These are phyloP conservation scores for Myodes glareolus DNA, from an alignment of 2,113 vertebrate species.

Conservation along the genomic window DNA sequence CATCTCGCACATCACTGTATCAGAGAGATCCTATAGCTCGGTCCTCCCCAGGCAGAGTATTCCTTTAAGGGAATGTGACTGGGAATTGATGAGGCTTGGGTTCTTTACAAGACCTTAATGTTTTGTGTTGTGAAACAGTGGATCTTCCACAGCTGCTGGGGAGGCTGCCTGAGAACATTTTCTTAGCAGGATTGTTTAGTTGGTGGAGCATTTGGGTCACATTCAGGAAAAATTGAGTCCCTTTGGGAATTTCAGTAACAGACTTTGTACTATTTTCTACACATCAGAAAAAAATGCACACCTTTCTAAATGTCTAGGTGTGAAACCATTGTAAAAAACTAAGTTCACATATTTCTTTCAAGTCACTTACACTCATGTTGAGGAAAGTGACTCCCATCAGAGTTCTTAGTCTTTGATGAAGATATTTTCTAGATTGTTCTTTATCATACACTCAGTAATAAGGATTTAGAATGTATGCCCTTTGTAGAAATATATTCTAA, in stretches of 20 bases:
- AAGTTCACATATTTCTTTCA: background rate
- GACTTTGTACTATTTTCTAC: background rate
- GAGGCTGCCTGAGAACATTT: background rate
- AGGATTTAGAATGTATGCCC: background rate
- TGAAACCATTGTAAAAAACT: background rate
- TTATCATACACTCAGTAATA: background rate
- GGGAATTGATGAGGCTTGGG: background rate
- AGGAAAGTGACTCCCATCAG: background rate
- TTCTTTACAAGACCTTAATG: background rate
- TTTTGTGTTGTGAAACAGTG: background rate
- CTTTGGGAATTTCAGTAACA: background rate
- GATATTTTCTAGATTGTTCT: background rate
- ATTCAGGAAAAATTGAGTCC: background rate
- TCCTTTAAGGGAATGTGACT: background rate
- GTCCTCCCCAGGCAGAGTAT: background rate
- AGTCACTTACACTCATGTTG: background rate
- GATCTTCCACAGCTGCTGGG: background rate
- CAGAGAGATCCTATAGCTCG: too few species aligned
- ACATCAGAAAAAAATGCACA: background rate
- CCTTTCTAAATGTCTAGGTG: background rate
- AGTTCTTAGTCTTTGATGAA: background rate
- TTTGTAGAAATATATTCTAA: background rate
- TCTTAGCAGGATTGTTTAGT: background rate
- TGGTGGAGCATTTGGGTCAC: background rate
- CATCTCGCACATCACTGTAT: background rate